Percentiles rank a stretch among this genome's conserved stretches.
These are phyloP conservation scores for Euthynnus affinis DNA, from an alignment of 2,797 vertebrate species.

Conservation along the genomic window DNA sequence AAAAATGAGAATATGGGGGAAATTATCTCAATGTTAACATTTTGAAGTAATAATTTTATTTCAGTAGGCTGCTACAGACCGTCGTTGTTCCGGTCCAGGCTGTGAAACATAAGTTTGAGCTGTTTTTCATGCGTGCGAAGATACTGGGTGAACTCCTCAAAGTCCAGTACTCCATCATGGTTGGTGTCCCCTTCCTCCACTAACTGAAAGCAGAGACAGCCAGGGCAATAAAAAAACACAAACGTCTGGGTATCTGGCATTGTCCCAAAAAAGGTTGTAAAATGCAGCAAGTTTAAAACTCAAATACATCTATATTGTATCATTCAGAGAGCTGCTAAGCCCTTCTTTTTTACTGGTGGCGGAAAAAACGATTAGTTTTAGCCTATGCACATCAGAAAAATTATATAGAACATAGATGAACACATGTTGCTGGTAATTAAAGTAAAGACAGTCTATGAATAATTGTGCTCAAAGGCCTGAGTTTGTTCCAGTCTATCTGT, in stretches of 20 bases:
- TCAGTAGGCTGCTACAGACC: conserved; percentile 76
- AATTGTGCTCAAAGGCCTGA: not conserved
- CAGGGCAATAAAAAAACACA: not conserved
- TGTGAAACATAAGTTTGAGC: conserved; percentile 90
- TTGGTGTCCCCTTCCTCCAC: conserved; percentile 85
- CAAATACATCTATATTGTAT: not conserved
- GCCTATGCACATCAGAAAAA: not conserved
- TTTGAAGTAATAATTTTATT: not conserved
- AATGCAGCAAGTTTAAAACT: not conserved
- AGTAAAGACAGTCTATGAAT: not conserved
- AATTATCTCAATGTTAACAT: not conserved
- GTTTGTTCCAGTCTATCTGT: not conserved
- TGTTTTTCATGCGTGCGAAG: conserved; percentile 89
- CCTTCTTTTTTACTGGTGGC: not conserved
- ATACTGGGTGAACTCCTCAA: conserved; percentile 90
- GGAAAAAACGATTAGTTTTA: not conserved
- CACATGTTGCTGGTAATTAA: not conserved
- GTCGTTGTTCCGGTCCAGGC: conserved; percentile 91
- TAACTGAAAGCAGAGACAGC: conserved; percentile 79
- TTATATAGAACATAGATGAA: not conserved
- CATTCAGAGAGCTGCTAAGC: not conserved
- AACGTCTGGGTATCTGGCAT: not conserved
- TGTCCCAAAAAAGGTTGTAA: not conserved
- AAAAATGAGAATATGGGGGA: not conserved
- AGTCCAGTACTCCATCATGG: conserved; percentile 88